Evolutionary conservation across 2,888 invertebrate species (phyloP), one percentile per base, ranked within the genome.

Genomic region (Linnaemya tessellans): DNA sequence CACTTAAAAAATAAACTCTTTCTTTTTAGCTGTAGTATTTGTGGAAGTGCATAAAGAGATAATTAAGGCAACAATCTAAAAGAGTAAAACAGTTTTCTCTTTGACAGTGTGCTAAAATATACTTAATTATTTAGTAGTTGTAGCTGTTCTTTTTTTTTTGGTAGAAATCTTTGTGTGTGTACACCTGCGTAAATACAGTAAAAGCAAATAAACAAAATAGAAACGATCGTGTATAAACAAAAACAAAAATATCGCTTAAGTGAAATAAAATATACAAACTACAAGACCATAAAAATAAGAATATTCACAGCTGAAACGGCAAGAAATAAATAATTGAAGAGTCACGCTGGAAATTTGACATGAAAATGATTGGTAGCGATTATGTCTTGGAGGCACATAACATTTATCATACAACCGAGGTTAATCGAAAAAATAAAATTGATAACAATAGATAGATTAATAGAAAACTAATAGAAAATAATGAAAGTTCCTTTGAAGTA

Each of bases 331-430:
- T 65, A 80, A 71, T 73, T 60, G 65, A 60, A 58, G 64, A 73
- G 80, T 88, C 87, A 87, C 86, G 84, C 38, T 65, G 79, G 62
- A 77, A 80, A 75, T 68, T 79, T 87, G 87, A 84, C 75, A 90
- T 83, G 88, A 94, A 93, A 89, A 96, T 96, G 96, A 95, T 96
- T 87, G 95, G 96, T 73, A 96, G 96, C 90, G 98, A 97, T 90
- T 97, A 97, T 92, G 95, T 96, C 68, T 93, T 98, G 90, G 98
- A 98, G 91, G 94, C 98, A 88, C 95, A 96, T 89, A 97, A 97
- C 92, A 96, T 98, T 80, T 97, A 96, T 90, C 97, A 98, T 92
- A 97, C 97, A 43, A 97, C 97, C 83, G 96, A 97, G 94, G 97
- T 97, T 92, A 82, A 80, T 73, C 56, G n/a, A 3, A 38, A 64